These are phyloP conservation scores for Lasioglossum albipes DNA, from an alignment of 1,140 invertebrate species.

Conservation along the genomic window DNA sequence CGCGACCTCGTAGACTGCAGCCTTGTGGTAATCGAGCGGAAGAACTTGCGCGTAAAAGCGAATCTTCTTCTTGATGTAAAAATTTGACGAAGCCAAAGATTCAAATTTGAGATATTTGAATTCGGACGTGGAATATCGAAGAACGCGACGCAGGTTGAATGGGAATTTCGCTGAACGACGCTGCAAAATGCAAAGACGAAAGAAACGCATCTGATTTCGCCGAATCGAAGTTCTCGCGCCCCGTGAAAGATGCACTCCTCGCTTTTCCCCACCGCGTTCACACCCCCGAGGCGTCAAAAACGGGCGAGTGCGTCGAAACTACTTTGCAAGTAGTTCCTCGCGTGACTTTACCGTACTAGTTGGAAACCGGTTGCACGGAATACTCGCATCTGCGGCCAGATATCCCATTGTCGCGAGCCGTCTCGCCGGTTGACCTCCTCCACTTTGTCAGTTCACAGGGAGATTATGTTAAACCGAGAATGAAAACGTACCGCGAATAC, in stretches of 20 bases:
- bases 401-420: constrained; percentile 7
- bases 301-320: constrained; percentile 1
- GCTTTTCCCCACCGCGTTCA: not conserved
- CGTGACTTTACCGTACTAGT: constrained; percentile 14
- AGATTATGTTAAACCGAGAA: constrained; percentile 35
- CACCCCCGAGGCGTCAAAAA: not conserved
- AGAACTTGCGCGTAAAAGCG: no score
- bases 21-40: no score
- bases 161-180: not conserved
- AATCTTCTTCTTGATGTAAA: no score
- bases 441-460: not conserved
- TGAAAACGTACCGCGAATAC: not conserved
- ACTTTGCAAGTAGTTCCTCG: constrained; percentile 28
- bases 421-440: constrained; percentile 4
- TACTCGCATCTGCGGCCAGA: not conserved
- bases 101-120: not conserved
- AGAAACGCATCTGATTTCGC: not conserved
- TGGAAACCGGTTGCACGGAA: constrained; percentile 20
- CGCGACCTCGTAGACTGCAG: no score
- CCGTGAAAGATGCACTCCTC: no score
- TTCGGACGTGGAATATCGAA: no score
- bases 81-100: not conserved
- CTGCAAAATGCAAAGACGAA: not conserved
- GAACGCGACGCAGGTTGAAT: not conserved
- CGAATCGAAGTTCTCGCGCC: not conserved